These are phyloP conservation scores for Octodon degus DNA, from an alignment of 2,113 vertebrate genomes.

Conservation along the genomic window DNA sequence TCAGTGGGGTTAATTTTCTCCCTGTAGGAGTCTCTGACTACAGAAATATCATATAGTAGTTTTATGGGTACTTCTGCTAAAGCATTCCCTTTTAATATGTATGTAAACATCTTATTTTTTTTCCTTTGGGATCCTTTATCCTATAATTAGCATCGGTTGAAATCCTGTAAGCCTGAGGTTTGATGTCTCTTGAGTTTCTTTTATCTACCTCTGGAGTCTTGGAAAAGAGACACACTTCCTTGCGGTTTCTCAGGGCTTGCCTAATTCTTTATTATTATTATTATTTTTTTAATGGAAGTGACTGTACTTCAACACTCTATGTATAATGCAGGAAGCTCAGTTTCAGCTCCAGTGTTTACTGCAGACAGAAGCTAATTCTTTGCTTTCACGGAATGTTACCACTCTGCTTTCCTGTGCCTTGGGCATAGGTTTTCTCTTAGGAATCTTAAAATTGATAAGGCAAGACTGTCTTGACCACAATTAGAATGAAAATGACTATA, in stretches of 20 bases:
- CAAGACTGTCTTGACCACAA: slow-evolving; percentile 4
- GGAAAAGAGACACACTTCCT: background rate
- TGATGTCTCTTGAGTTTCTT: slow-evolving; percentile 11
- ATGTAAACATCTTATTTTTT: slow-evolving; percentile 11
- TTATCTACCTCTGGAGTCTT: background rate
- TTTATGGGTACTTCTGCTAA: background rate
- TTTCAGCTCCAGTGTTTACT: background rate
- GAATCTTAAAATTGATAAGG: slow-evolving; percentile 31
- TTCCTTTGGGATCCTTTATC: background rate
- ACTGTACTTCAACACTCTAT: background rate
- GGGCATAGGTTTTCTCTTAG: background rate
- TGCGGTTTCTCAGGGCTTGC: background rate
- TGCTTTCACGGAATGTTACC: background rate
- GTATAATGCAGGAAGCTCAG: background rate
- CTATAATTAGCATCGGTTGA: background rate
- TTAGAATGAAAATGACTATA: slow-evolving; percentile 10
- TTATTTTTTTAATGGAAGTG: background rate
- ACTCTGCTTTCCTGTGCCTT: background rate
- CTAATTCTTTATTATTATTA: background rate
- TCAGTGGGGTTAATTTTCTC: background rate
- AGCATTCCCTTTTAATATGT: background rate
- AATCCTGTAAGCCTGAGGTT: background rate
- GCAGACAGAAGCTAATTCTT: background rate
- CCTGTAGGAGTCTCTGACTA: background rate
- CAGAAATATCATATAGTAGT: slow-evolving; percentile 4